phyloP scores from a whole-genome alignment of 2,113 vertebrate species.

The Callaeas wilsoni region DNA sequence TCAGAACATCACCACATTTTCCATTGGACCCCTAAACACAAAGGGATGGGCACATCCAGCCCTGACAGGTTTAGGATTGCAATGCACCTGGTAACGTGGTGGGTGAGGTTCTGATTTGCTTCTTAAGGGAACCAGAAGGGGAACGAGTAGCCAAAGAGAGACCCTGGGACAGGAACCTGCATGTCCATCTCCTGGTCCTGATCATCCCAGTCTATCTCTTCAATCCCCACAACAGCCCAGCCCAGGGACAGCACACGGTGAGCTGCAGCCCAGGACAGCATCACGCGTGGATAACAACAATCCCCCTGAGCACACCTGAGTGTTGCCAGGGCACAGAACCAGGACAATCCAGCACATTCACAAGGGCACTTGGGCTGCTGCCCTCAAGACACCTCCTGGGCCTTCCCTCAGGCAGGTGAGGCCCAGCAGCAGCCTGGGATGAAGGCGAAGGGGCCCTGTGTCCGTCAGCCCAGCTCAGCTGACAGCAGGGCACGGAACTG shows the following conservation, averaged over 20 bases:
- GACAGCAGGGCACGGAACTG: fast-evolving
- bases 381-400: neutral
- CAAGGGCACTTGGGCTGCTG: fast-evolving
- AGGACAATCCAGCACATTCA: neutral
- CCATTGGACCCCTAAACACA: neutral
- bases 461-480: fast-evolving
- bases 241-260: neutral
- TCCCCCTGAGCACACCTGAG: fast-evolving
- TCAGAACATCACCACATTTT: neutral
- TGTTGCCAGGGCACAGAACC: too few relatives aligned
- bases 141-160: neutral
- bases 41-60: fast-evolving
- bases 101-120: neutral
- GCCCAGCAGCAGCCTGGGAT: neutral
- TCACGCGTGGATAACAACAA: fast-evolving
- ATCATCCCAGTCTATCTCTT: neutral
- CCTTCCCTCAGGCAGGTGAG: neutral
- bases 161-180: neutral
- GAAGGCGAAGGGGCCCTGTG: fast-evolving
- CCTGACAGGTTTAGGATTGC: too few relatives aligned
- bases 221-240: neutral
- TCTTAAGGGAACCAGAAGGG: neutral
- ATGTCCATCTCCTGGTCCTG: neutral
- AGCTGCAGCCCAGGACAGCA: neutral
- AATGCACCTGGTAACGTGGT: fast-evolving